Conservation (phyloP, 2,113 vertebrate species). For the Proteles cristata region DNA sequence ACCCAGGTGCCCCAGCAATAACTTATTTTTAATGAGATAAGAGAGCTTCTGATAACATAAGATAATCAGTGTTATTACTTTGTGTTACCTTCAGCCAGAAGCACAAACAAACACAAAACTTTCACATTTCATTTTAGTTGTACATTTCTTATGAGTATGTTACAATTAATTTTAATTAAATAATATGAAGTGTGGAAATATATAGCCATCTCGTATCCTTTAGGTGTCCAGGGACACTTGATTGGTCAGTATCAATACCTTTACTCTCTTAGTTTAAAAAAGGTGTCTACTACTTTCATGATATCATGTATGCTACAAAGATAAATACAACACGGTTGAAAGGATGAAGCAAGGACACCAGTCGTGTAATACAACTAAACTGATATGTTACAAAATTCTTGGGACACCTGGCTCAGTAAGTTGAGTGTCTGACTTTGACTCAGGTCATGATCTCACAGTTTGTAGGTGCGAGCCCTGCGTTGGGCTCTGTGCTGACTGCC, state of each 20-base stretch:
- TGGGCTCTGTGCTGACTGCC: too few relatives aligned
- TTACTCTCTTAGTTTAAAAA: neutral
- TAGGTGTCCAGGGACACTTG: neutral
- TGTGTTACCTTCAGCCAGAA: slow-evolving; percentile 26
- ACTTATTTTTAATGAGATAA: slow-evolving; percentile 15
- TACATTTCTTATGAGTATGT: neutral
- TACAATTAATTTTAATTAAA: neutral
- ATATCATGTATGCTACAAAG: neutral
- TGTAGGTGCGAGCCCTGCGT: too few relatives aligned
- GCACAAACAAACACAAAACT: neutral
- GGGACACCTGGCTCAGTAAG: too few relatives aligned
- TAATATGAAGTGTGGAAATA: slow-evolving; percentile 41
- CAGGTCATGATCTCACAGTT: too few relatives aligned
- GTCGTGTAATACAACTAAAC: neutral
- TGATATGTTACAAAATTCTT: neutral
- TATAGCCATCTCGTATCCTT: neutral
- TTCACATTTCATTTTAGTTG: neutral
- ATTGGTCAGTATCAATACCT: neutral
- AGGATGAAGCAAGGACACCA: neutral
- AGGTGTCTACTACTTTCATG: neutral
- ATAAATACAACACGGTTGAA: neutral
- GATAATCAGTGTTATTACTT: neutral
- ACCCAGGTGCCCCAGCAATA: too few relatives aligned
- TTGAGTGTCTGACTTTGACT: too few relatives aligned
- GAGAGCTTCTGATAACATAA: slow-evolving; percentile 33